Conservation (phyloP, 1,140 invertebrate species). For the Panulirus ornatus region DNA sequence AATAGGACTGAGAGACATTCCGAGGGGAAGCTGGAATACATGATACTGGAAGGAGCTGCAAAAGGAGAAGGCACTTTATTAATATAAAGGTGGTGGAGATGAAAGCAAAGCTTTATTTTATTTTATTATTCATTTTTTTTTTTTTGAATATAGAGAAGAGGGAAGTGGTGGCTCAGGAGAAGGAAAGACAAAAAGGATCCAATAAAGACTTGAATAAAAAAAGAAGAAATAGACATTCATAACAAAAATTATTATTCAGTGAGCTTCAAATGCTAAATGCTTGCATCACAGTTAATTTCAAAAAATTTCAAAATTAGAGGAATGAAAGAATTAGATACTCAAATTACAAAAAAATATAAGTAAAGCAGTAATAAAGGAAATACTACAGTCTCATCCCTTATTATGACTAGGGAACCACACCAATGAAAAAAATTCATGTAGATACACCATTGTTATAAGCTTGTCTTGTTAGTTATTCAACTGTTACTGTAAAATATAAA, state of each 20-base stretch:
- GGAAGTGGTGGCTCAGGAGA: no score
- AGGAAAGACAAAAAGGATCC: not conserved
- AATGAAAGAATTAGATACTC: not conserved
- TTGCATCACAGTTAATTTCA: not conserved
- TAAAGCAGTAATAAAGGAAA: not conserved
- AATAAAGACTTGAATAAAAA: not conserved
- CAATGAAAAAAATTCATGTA: not conserved
- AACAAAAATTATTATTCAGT: not conserved
- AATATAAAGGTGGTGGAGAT: not conserved
- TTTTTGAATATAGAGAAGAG: no score
- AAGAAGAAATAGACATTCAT: not conserved
- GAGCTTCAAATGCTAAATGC: not conserved
- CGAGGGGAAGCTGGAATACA: not conserved
- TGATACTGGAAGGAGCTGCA: constrained; percentile 9
- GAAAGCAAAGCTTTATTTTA: no score
- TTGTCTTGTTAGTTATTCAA: not conserved
- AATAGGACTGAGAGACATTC: constrained; percentile 2
- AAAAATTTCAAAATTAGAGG: not conserved
- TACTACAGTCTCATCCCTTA: not conserved
- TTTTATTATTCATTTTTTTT: no score
- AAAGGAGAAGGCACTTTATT: not conserved
- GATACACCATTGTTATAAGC: constrained; percentile 5
- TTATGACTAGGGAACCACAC: not conserved
- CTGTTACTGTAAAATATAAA: not conserved
- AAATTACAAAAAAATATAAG: not conserved